Evolutionary conservation across 2,888 invertebrate species (phyloP).

Genomic region (Vesta saturnalis): DNA sequence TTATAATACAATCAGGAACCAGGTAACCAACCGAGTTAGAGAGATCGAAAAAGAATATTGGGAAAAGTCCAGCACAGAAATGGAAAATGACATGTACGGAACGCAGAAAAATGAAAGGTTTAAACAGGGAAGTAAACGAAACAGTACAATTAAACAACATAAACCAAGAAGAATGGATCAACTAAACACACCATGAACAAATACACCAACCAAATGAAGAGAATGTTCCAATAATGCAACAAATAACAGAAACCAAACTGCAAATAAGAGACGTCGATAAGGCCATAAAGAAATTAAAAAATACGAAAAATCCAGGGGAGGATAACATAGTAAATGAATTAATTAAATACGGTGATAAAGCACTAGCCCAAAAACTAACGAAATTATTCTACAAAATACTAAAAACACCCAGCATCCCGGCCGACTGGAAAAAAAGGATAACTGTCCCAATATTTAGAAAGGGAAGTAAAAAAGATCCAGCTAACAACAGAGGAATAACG

Average conservation of each 20-base stretch:
- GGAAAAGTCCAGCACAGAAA: conserved; percentile 4
- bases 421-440: conserved; percentile 1
- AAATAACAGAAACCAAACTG: no score
- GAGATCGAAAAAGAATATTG: conserved; percentile 1
- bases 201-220: conserved; percentile 1
- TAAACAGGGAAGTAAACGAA: conserved; percentile 4
- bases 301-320: no score
- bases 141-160: conserved; percentile 8
- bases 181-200: not conserved
- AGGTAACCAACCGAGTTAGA: not conserved
- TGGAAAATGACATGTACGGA: conserved; percentile 2
- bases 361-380: conserved; percentile 5
- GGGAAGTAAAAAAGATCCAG: not conserved
- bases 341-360: no score
- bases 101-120: conserved; percentile 5
- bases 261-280: not conserved
- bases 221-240: not conserved
- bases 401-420: not conserved
- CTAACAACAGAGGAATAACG: not conserved
- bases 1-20: conserved; percentile 6
- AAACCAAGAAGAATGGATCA: conserved; percentile 6
- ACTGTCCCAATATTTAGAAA: not conserved
- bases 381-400: not conserved
- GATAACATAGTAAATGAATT: conserved; percentile 1
- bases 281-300: conserved; percentile 9